Evolutionary conservation across 2,113 vertebrate genomes (phyloP).

Genomic region (Mohoua ochrocephala): DNA sequence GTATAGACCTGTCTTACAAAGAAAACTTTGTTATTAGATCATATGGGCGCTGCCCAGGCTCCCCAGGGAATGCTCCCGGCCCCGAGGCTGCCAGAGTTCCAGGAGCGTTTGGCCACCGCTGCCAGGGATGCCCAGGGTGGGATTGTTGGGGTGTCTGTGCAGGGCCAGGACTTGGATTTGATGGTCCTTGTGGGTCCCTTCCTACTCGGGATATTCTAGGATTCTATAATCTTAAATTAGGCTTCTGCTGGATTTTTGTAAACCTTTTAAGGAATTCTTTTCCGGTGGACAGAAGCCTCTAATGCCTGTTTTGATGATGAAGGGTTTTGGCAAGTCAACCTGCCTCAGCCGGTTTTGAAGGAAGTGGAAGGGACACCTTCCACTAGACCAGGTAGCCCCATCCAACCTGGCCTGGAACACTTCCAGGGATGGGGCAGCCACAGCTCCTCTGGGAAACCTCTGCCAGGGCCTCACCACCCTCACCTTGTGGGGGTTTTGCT

Average conservation of each 20-base stretch:
- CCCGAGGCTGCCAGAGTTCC: neutral
- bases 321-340: neutral
- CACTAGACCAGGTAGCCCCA: no score
- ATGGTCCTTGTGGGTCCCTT: neutral
- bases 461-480: neutral
- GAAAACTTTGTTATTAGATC: neutral
- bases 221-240: neutral
- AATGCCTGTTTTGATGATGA: neutral
- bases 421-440: neutral
- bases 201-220: neutral
- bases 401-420: neutral
- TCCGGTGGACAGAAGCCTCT: neutral
- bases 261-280: neutral
- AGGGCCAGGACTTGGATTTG: fast-evolving
- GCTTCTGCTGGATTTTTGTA: neutral
- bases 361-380: neutral
- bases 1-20: neutral
- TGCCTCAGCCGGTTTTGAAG: neutral
- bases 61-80: neutral
- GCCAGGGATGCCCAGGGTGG: neutral
- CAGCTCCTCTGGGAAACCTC: neutral
- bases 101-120: fast-evolving
- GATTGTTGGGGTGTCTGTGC: neutral
- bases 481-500: neutral
- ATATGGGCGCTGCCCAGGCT: neutral